Base-by-base conservation (phyloP, 2,888 invertebrate species). In the Cheilosia scutellata region DNA sequence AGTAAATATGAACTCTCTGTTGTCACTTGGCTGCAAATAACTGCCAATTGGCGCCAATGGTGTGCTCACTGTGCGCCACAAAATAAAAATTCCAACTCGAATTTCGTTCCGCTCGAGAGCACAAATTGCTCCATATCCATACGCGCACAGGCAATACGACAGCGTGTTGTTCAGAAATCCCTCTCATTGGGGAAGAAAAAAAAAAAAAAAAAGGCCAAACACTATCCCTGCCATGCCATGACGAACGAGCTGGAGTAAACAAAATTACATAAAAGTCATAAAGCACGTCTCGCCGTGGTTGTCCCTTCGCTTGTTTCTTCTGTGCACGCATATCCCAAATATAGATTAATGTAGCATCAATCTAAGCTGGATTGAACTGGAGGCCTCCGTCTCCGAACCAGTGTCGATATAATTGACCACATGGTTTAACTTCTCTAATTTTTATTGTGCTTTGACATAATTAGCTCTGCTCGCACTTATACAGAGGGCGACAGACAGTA, bases 21-120 rank as follows among this genome's bases (percentile, higher is more conserved):
- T 79, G 78, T 83, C 68, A 74, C 66, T 68, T 20, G 37, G 37
- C 44, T 40, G 63, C 55, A 57, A 53, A 51, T 79, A 57, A 68
- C 62, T 79, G 42, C 13, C 58, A 63, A 75, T 78, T 84, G 84
- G 84, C 84, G 84, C 84, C 84, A 72, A 60, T 75, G 58, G 11
- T 11, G 11, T 11, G 11, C 37, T 37, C 37, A 11, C 37, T 37
- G 4, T 37, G 37, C 37, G 37, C 47, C 47, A 1, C 42, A 60
- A 75, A 20, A 20, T 20, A 20, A 9, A 31, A 62, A 33, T 55
- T 20, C 16, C 31, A 76, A 71, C 53, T 62, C 33, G n/a, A n/a
- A 53, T 76, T 76, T 80, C 75, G 84, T 80, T 71, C 16, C 70
- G 75, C 66, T 82, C 44, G 71, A 63, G 66, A 60, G 75, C 68